A percentile compares a stretch with the other conserved stretches of the same genome.
These are phyloP conservation scores for Acanthoscelides obtectus DNA, from an alignment of 2,888 invertebrate genomes.

Conservation along the genomic window DNA sequence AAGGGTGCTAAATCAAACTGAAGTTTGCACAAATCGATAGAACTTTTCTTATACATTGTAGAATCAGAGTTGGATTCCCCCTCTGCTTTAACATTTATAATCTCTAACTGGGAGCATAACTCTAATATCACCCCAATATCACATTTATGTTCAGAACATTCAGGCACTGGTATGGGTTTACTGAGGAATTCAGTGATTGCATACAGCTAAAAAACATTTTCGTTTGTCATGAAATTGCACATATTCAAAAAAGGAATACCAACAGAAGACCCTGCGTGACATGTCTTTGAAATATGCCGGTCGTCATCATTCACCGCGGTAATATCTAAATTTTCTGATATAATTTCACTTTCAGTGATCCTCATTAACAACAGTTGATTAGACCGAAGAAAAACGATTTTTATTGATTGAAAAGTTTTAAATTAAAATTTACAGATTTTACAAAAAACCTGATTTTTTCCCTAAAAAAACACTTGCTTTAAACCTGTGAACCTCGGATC, in stretches of 20 bases:
- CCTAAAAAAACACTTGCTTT: too few relatives aligned
- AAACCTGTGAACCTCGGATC: too few relatives aligned
- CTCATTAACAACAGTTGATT: too few relatives aligned
- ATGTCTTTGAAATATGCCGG: too few relatives aligned
- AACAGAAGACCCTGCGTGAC: too few relatives aligned
- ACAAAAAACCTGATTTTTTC: too few relatives aligned
- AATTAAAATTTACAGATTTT: too few relatives aligned
- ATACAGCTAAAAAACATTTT: slow-evolving; percentile 62
- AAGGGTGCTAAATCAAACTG: slow-evolving; percentile 80
- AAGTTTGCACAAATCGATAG: slow-evolving; percentile 75
- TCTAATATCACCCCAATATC: slow-evolving; percentile 91
- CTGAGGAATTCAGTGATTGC: slow-evolving; percentile 87
- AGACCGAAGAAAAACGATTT: too few relatives aligned
- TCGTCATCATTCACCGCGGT: too few relatives aligned
- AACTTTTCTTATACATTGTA: slow-evolving; percentile 56
- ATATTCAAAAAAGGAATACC: slow-evolving; percentile 5
- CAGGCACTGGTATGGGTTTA: slow-evolving; percentile 77
- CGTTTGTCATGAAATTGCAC: slow-evolving; percentile 4
- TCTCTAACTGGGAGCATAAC: slow-evolving; percentile 72
- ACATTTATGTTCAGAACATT: slow-evolving; percentile 71
- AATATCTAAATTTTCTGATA: too few relatives aligned
- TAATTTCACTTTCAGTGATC: too few relatives aligned
- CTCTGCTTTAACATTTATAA: slow-evolving; percentile 54
- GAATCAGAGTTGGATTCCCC: slow-evolving; percentile 66
- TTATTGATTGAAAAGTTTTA: too few relatives aligned